Evolutionary conservation across 2,888 invertebrate genomes (phyloP).

Genomic region (Euplagia quadripunctaria): DNA sequence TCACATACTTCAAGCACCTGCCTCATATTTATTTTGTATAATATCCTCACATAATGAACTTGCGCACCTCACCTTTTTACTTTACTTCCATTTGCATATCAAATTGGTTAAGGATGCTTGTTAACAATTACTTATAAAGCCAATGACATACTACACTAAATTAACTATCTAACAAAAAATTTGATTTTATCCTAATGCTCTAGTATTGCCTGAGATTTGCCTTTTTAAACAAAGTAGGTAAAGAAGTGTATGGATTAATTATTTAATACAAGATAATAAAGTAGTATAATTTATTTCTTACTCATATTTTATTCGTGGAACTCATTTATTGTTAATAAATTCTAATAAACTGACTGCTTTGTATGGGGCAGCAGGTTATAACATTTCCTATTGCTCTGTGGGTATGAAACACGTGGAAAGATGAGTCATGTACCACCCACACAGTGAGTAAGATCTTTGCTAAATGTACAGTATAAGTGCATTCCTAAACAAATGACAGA

Average conservation of each 20-base stretch:
- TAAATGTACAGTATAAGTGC: constrained; percentile 37
- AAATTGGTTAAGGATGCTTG: background rate
- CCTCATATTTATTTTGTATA: background rate
- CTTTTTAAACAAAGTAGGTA: background rate
- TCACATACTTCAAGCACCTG: background rate
- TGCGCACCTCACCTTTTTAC: background rate
- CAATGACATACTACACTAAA: too few species aligned
- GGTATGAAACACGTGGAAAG: constrained; percentile 21
- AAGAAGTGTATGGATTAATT: too few species aligned
- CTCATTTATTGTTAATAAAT: background rate
- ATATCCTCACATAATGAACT: background rate
- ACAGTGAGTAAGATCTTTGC: constrained; percentile 36
- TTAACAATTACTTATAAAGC: background rate
- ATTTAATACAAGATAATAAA: background rate
- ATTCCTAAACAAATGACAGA: constrained; percentile 35
- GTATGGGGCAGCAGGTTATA: background rate
- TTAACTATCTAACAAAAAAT: too few species aligned
- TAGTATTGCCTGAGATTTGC: background rate
- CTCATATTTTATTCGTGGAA: background rate
- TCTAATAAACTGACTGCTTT: background rate
- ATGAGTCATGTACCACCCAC: constrained; percentile 44
- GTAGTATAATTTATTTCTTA: background rate
- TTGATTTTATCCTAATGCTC: background rate
- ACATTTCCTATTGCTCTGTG: constrained; percentile 7
- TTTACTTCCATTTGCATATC: background rate